phyloP scores from a whole-genome alignment of 2,888 invertebrate genomes.

The Xylocampa areola region DNA sequence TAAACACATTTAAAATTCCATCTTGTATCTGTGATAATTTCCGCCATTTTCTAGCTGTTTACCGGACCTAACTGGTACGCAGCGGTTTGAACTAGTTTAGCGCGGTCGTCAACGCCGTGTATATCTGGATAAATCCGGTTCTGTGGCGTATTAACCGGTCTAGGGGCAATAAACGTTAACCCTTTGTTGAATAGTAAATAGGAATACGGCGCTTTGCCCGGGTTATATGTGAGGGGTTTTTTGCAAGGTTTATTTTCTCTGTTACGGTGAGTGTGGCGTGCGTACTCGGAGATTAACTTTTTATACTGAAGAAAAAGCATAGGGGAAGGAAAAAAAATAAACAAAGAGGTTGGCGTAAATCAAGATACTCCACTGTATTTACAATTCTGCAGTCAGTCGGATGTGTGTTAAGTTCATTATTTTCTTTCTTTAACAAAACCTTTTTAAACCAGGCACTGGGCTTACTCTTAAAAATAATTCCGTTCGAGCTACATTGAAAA shows the following conservation, averaged over 20 bases:
- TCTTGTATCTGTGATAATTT: constrained; percentile 48
- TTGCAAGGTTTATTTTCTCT: constrained; percentile 47
- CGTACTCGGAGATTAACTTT: constrained; percentile 45
- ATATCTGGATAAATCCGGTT: constrained; percentile 61
- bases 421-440: too few relatives aligned
- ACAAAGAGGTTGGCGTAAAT: constrained; percentile 2
- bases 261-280: constrained; percentile 33
- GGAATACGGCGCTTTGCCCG: constrained; percentile 45
- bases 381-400: too few relatives aligned
- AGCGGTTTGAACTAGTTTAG: constrained; percentile 53
- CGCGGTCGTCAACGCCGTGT: constrained; percentile 30
- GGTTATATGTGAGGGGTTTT: constrained; percentile 44
- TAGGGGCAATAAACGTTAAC: constrained; percentile 60
- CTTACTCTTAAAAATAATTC: too few relatives aligned
- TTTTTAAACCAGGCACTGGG: too few relatives aligned
- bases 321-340: constrained; percentile 11
- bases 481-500: too few relatives aligned
- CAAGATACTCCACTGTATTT: background rate
- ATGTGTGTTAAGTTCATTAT: too few relatives aligned
- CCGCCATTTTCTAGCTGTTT: constrained; percentile 54
- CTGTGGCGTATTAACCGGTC: constrained; percentile 54
- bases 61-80: constrained; percentile 43
- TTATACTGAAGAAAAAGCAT: constrained; percentile 22
- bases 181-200: constrained; percentile 63
- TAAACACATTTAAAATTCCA: constrained; percentile 15